phyloP scores from a whole-genome alignment of 2,797 vertebrate species.

The Cossypha heuglini region DNA sequence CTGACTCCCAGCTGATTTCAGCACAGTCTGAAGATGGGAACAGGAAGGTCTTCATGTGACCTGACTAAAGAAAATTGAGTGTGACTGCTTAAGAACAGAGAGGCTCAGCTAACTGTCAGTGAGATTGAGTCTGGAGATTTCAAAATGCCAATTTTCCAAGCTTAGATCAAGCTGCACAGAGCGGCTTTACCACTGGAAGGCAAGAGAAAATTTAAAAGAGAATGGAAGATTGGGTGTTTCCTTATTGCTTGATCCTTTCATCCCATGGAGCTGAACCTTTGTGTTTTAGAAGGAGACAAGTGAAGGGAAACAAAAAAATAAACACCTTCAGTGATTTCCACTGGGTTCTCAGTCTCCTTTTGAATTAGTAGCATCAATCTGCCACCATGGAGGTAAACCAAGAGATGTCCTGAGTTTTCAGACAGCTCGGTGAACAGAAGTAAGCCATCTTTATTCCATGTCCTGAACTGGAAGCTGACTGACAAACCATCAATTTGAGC shows the following conservation, averaged over 20 bases:
- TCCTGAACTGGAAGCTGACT: slow-evolving; percentile 93
- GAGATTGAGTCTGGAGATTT: not conserved
- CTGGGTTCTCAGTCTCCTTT: slow-evolving; percentile 73
- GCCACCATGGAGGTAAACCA: slow-evolving; percentile 83
- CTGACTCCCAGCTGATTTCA: not conserved
- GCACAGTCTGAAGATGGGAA: not conserved
- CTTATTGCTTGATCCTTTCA: not conserved
- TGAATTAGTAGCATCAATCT: slow-evolving; percentile 83
- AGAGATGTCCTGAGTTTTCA: slow-evolving; percentile 80
- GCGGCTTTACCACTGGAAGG: not conserved
- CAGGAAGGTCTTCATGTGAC: not conserved
- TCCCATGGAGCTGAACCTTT: not conserved
- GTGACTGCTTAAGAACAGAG: not conserved
- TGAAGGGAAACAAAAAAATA: not conserved
- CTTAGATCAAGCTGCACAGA: not conserved
- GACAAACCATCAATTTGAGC: slow-evolving; percentile 83
- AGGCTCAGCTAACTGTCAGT: not conserved
- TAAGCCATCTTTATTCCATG: slow-evolving; percentile 91
- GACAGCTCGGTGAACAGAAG: slow-evolving; percentile 84
- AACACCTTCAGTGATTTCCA: slow-evolving; percentile 86
- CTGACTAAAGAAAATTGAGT: not conserved
- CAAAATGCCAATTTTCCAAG: not conserved
- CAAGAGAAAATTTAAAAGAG: not conserved
- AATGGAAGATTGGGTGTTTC: not conserved
- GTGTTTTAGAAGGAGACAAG: not conserved